Base-by-base conservation (phyloP, 1,140 invertebrate species). In the Bombus sylvicola region DNA sequence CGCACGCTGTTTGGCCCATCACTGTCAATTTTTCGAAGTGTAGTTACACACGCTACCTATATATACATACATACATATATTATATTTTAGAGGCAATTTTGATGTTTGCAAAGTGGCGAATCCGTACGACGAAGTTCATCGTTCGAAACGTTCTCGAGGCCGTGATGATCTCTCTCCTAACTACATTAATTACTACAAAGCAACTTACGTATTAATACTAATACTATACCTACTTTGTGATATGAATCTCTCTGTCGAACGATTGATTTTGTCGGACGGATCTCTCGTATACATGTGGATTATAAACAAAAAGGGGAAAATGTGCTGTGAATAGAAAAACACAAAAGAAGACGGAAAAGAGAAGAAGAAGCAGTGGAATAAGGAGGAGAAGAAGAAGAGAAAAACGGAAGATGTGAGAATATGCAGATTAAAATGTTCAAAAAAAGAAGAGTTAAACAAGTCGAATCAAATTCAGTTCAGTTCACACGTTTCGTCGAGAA, bases 31-130 rank as follows among this genome's bases (percentile, higher is more conserved):
- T 92, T 75, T 92, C 83, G 77, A 87, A 90, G 69, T 59, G 41
- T 90, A 88, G 89, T 72, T 82, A 90, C 91, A 91, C 72, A 72
- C 87, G 92, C 90, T 73, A 34, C 64, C 31, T 66, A 66, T 79
- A 79, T 22, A 77, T 28, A 62, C 62, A 64, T 78, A 64, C 18
- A 78, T 68, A 47, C 25, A 79, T n/a, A 68, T 68, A 68, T 77
- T 90, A 93, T 93, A 92, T 92, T 93, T 92, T 92, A 90, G 88
- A 93, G 82, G 89, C 85, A 69, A 88, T 91, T 90, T 92, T 92
- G 83, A 89, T 85, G 86, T 91, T 88, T 78, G 82, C 41, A 43
- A 69, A 39, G 0, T 13, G 41, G 72, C 86, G 37, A 53, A n/a
- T 43, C 25, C 66, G 78, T 83, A 81, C 43, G 37, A 77, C 81